A percentile compares a stretch with the other conserved stretches of the same genome.
These are phyloP conservation scores for Lerista edwardsae DNA, from an alignment of 2,797 vertebrate species.

Conservation along the genomic window DNA sequence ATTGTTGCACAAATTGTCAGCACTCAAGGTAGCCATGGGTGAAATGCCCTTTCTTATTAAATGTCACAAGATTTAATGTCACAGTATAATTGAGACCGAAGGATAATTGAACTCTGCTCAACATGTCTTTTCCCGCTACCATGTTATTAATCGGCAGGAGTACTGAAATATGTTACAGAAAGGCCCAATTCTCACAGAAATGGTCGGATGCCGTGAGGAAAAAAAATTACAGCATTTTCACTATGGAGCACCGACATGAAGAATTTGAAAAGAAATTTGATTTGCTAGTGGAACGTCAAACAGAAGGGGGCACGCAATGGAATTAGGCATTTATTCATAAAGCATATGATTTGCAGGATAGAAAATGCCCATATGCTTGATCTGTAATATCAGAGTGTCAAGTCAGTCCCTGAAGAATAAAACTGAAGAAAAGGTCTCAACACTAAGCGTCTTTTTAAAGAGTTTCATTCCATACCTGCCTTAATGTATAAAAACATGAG, in stretches of 20 bases:
- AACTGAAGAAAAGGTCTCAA: constrained; percentile 13
- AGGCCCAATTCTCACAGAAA: constrained; percentile 66
- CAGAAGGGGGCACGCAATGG: constrained; percentile 35
- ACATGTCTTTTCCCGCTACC: constrained; percentile 73
- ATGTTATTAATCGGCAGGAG: constrained; percentile 73
- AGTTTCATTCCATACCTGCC: constrained; percentile 18
- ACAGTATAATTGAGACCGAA: constrained; percentile 79
- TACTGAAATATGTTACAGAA: constrained; percentile 74
- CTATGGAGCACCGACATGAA: constrained; percentile 45
- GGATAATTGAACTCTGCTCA: constrained; percentile 75
- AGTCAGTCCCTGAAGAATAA: background rate
- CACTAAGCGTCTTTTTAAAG: constrained; percentile 13
- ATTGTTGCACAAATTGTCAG: constrained; percentile 72
- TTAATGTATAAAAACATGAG: constrained; percentile 31
- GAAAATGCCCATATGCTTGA: constrained; percentile 13
- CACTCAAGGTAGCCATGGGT: constrained; percentile 77
- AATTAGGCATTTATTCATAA: constrained; percentile 54
- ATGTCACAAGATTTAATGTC: constrained; percentile 83
- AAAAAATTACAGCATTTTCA: constrained; percentile 53
- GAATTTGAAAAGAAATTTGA: constrained; percentile 60
- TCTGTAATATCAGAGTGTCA: constrained; percentile 10
- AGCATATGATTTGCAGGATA: constrained; percentile 21
- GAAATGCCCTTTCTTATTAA: constrained; percentile 82
- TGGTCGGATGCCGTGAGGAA: constrained; percentile 58
- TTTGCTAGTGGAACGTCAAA: constrained; percentile 58